These are phyloP conservation scores for Mirza zaza DNA, from an alignment of 2,113 vertebrate genomes.

Conservation along the genomic window DNA sequence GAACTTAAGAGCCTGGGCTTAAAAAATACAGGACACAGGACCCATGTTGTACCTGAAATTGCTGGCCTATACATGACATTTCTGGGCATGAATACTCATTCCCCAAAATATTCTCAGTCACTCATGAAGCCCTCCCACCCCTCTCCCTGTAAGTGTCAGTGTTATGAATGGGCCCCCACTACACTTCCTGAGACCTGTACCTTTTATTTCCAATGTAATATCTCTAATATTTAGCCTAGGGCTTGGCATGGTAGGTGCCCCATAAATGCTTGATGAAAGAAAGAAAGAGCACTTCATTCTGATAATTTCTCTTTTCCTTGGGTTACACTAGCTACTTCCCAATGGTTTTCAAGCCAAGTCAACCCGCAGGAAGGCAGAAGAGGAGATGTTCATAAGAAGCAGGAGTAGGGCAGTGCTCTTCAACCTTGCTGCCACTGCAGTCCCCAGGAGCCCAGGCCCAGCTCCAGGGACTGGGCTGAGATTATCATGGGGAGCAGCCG, in stretches of 20 bases:
- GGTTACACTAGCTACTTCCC: not conserved
- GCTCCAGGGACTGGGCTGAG: not conserved
- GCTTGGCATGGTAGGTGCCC: not conserved
- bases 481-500: not conserved
- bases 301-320: not conserved
- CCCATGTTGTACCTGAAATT: not conserved
- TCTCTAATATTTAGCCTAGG: not conserved
- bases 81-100: not conserved
- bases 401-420: accelerated
- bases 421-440: not conserved
- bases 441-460: not conserved
- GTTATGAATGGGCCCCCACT: not conserved
- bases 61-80: not conserved
- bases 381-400: not conserved
- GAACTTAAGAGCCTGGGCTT: not conserved
- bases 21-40: not conserved
- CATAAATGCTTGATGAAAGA: not conserved
- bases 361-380: not conserved
- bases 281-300: not conserved
- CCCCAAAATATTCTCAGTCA: not conserved
- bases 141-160: not conserved
- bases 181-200: not conserved
- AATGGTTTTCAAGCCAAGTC: not conserved
- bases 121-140: not conserved
- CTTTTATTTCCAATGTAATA: not conserved